Conservation (phyloP, 2,797 vertebrate species). For the Presbytis comata region DNA sequence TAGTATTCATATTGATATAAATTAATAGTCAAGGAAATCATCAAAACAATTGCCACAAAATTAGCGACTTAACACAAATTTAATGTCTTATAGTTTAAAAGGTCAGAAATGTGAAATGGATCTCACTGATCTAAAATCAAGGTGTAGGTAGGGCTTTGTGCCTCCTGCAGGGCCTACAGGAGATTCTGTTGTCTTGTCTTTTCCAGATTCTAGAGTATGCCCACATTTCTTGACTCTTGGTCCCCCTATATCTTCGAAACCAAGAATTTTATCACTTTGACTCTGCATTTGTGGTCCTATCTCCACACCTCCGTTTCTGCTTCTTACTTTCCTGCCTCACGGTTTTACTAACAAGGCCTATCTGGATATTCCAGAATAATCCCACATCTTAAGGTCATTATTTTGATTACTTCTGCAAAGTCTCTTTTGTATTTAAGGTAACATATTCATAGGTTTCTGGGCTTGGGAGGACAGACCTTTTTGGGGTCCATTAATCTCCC, state of each 20-base stretch:
- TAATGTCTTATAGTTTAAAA: neutral
- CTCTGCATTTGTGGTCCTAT: neutral
- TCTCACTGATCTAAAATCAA: neutral
- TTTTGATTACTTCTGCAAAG: neutral
- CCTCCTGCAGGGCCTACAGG: neutral
- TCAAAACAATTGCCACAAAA: neutral
- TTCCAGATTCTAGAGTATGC: neutral
- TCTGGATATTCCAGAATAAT: neutral
- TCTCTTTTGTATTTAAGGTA: neutral
- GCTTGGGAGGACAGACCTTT: accelerated
- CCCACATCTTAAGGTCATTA: neutral
- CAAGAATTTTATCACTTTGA: neutral
- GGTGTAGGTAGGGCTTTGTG: neutral
- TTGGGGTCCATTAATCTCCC: neutral
- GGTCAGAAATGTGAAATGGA: neutral
- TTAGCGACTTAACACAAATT: neutral
- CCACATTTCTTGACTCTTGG: neutral
- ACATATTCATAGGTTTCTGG: neutral
- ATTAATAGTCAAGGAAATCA: neutral
- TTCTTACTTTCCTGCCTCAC: neutral
- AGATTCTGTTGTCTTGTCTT: neutral
- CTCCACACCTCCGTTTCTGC: neutral
- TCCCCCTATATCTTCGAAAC: neutral
- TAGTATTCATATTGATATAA: neutral
- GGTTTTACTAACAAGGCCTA: neutral